These are phyloP conservation scores for Glyphotaelius pellucidus DNA, from an alignment of 2,888 invertebrate genomes.

Conservation along the genomic window DNA sequence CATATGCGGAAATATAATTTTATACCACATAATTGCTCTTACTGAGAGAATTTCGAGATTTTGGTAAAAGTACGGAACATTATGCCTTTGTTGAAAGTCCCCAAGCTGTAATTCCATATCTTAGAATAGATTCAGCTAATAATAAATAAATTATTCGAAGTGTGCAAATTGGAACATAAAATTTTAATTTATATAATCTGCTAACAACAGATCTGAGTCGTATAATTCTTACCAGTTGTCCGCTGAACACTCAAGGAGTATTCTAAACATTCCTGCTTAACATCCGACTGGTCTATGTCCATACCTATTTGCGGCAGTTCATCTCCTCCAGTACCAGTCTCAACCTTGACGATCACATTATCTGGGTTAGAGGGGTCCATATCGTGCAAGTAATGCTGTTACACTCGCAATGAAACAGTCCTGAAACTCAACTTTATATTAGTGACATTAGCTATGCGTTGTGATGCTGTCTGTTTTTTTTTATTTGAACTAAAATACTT, in stretches of 20 bases:
- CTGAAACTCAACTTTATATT: neutral
- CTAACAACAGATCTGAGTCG: no score
- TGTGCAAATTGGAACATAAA: no score
- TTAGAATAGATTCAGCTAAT: no score
- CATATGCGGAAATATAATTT: no score
- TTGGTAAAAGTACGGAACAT: no score
- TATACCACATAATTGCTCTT: no score
- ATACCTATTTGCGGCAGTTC: neutral
- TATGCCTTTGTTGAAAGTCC: no score
- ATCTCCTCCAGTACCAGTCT: neutral
- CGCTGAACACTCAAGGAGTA: neutral
- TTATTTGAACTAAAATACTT: no score
- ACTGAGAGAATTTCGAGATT: no score
- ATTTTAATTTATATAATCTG: no score
- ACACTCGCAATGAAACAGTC: neutral
- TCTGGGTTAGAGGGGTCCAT: neutral
- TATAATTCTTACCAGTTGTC: neutral
- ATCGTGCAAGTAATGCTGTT: neutral
- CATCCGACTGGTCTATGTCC: neutral
- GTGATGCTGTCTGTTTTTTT: neutral
- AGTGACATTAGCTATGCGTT: neutral
- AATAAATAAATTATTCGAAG: no score
- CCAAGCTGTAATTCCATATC: no score
- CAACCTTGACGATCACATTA: neutral
- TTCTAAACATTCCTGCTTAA: neutral